phyloP scores from a whole-genome alignment of 2,113 vertebrate species.

The Dicerorhinus sumatrensis region DNA sequence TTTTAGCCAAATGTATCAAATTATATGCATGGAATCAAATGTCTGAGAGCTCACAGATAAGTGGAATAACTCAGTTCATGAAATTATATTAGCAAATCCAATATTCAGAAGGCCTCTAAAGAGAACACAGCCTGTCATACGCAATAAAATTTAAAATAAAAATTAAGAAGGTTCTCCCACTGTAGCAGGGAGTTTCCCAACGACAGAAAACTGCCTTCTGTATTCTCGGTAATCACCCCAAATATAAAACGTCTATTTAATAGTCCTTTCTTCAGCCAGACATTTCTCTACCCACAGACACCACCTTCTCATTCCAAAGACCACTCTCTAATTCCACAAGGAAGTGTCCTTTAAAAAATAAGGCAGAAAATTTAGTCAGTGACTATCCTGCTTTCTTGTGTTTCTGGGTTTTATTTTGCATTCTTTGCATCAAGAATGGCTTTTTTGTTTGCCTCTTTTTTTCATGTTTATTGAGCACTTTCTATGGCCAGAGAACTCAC shows the following conservation, averaged over 20 bases:
- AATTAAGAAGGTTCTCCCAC: not conserved
- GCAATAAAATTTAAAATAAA: conserved; percentile 5
- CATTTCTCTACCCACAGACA: not conserved
- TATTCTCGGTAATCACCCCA: conserved; percentile 14
- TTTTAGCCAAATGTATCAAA: not conserved
- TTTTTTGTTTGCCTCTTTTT: not conserved
- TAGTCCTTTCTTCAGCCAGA: not conserved
- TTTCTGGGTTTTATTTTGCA: not conserved
- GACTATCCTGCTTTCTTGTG: not conserved
- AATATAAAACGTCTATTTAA: not conserved
- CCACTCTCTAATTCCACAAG: not conserved
- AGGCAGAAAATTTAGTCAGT: not conserved
- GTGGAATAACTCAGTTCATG: not conserved
- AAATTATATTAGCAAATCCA: not conserved
- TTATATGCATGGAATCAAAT: conserved; percentile 10
- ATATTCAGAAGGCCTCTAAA: not conserved
- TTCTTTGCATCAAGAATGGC: not conserved
- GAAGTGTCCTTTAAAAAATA: not conserved
- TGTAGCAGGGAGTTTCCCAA: not conserved
- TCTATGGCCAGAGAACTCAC: not conserved
- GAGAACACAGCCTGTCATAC: not conserved
- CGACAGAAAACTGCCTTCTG: not conserved
- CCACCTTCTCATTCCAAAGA: not conserved
- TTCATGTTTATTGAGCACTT: too few relatives aligned
- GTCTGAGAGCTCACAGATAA: not conserved